Evolutionary conservation across 2,888 invertebrate species (phyloP).

Genomic region (Euproctis similis): DNA sequence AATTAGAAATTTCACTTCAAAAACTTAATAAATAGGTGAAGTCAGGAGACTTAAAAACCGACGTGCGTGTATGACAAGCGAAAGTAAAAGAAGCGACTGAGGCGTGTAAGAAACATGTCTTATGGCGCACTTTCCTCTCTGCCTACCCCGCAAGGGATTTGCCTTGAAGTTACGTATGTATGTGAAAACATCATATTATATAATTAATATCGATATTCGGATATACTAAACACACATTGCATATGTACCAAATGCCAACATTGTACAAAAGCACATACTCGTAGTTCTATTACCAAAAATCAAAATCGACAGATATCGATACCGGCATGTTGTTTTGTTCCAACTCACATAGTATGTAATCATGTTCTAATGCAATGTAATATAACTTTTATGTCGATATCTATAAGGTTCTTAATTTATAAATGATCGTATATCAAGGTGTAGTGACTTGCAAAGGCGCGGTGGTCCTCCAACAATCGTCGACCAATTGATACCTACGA

Average conservation of each 20-base stretch:
- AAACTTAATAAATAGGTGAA: no score
- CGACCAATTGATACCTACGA: constrained; percentile 44
- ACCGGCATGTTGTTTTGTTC: constrained; percentile 42
- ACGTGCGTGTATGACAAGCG: no score
- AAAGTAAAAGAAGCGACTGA: no score
- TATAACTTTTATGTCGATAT: constrained; percentile 12
- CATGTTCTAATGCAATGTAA: constrained; percentile 6
- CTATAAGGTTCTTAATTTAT: constrained; percentile 14
- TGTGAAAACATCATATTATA: no score
- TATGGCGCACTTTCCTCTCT: no score
- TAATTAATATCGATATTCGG: not conserved
- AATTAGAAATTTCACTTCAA: no score
- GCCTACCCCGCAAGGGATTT: no score
- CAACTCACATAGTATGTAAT: constrained; percentile 29
- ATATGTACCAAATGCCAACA: constrained; percentile 9
- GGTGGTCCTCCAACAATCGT: constrained; percentile 59
- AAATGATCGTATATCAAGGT: constrained; percentile 8
- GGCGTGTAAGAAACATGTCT: no score
- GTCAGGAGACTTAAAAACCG: no score
- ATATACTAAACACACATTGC: no score
- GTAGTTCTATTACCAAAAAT: constrained; percentile 51
- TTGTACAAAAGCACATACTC: constrained; percentile 18
- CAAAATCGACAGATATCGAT: constrained; percentile 59
- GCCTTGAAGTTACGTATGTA: no score
- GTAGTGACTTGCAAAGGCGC: constrained; percentile 62